Conservation (phyloP, 2,113 vertebrate genomes). For the Neotragus moschatus region DNA sequence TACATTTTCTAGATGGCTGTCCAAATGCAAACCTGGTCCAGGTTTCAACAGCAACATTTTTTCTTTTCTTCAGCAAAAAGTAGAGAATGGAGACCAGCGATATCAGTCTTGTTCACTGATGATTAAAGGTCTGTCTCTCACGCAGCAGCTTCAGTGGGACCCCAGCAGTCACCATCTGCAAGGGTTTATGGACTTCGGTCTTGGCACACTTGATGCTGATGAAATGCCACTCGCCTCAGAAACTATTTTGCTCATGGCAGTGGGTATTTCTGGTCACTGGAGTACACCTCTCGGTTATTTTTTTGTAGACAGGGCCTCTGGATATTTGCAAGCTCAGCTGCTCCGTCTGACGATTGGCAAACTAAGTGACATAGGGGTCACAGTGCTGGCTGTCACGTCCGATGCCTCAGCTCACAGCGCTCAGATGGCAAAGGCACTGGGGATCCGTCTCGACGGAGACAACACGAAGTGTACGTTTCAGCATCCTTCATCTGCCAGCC, state of each 20-base stretch:
- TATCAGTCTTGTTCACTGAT: conserved; percentile 64
- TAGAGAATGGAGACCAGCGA: conserved; percentile 56
- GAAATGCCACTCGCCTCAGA: conserved; percentile 72
- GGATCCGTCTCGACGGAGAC: conserved; percentile 48
- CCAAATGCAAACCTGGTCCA: conserved; percentile 46
- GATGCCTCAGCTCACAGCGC: conserved; percentile 28
- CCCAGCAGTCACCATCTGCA: background rate
- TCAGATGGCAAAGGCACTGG: conserved; percentile 71
- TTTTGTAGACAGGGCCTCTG: conserved; percentile 45
- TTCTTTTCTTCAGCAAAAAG: conserved; percentile 66
- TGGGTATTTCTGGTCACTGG: conserved; percentile 68
- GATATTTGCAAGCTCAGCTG: conserved; percentile 73
- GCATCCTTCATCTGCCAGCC: conserved; percentile 61
- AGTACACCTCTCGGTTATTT: conserved; percentile 75
- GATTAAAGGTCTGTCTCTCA: conserved; percentile 63
- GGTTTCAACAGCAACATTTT: conserved; percentile 76
- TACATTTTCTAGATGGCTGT: conserved; percentile 72
- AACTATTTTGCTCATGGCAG: conserved; percentile 70
- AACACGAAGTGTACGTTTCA: conserved; percentile 71
- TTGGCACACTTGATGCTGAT: conserved; percentile 62
- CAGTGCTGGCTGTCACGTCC: conserved; percentile 66
- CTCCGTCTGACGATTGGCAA: conserved; percentile 73
- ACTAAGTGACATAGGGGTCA: conserved; percentile 66
- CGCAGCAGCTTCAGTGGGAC: conserved; percentile 74
- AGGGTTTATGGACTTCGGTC: conserved; percentile 73